Evolutionary conservation across 1,140 invertebrate species (phyloP).

Genomic region (Augochlora pura): DNA sequence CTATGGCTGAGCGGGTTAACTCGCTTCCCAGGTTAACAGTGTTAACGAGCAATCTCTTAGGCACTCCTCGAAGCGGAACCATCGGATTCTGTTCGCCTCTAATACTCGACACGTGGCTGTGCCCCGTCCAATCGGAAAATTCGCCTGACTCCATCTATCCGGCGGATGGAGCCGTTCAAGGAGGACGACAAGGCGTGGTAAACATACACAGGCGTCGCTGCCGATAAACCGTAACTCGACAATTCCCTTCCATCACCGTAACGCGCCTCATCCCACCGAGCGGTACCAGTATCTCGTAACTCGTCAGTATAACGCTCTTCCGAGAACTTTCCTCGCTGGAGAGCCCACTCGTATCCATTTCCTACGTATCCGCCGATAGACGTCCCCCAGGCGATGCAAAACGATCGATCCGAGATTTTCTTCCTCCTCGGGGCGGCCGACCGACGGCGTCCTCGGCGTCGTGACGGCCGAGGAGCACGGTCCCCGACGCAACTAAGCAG

Average conservation of each 20-base stretch:
- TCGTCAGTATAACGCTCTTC: constrained; percentile 9
- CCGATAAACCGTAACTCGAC: constrained; percentile 28
- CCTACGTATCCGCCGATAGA: neutral
- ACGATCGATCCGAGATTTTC: constrained; percentile 35
- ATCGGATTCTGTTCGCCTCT: neutral
- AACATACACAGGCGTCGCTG: neutral
- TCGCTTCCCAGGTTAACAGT: neutral
- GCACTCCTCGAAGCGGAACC: neutral
- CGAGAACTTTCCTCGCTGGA: neutral
- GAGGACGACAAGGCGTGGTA: neutral
- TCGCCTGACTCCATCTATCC: neutral
- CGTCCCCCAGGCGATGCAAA: neutral
- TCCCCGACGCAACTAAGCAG: neutral
- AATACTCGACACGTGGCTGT: neutral
- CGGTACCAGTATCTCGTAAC: constrained; percentile 12
- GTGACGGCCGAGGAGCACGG: neutral
- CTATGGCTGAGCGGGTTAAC: neutral
- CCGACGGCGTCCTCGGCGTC: too few species aligned
- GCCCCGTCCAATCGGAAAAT: neutral
- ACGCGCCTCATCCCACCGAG: constrained; percentile 15
- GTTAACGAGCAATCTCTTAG: neutral
- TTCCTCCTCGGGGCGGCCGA: neutral
- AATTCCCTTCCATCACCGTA: constrained; percentile 26
- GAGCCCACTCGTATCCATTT: constrained; percentile 22
- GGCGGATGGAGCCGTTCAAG: neutral